Conservation (phyloP, 30 jellyfish, hydroid and myxozoan species). For the Cassiopea xamachana region DNA sequence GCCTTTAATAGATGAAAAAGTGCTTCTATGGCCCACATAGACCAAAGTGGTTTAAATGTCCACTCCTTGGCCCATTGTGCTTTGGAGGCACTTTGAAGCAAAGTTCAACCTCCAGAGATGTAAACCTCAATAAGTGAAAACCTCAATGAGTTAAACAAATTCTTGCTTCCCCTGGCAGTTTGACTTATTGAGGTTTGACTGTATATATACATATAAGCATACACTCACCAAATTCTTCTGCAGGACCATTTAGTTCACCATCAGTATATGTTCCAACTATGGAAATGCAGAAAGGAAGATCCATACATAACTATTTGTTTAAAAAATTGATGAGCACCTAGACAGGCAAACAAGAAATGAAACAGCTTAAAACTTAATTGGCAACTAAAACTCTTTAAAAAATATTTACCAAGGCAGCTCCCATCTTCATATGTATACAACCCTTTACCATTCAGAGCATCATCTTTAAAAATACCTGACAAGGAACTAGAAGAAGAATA, state of each 20-base stretch:
- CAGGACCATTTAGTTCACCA: constrained; percentile 87
- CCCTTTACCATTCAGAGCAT: constrained; percentile 84
- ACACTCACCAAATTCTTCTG: constrained; percentile 90
- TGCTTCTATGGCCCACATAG: too few species aligned
- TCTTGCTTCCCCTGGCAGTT: too few species aligned
- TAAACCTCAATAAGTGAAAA: too few species aligned
- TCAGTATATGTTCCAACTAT: constrained; percentile 80
- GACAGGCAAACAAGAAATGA: not conserved
- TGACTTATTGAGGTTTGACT: too few species aligned
- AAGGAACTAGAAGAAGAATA: constrained; percentile 54
- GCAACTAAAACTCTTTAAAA: not conserved
- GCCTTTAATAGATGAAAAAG: too few species aligned
- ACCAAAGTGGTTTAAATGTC: too few species aligned
- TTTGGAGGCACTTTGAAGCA: too few species aligned
- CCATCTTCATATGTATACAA: constrained; percentile 90
- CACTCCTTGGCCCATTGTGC: too few species aligned
- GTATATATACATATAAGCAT: too few species aligned
- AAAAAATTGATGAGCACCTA: not conserved
- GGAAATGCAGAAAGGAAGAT: not conserved
- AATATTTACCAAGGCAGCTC: constrained; percentile 63
- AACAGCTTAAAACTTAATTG: not conserved
- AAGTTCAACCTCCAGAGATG: too few species aligned
- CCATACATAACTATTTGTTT: not conserved
- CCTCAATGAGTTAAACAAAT: too few species aligned
- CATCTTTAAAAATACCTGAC: constrained; percentile 76